Evolutionary conservation across 1,140 invertebrate species (phyloP), one percentile per base, ranked within the genome.

Genomic region (Panulirus ornatus): DNA sequence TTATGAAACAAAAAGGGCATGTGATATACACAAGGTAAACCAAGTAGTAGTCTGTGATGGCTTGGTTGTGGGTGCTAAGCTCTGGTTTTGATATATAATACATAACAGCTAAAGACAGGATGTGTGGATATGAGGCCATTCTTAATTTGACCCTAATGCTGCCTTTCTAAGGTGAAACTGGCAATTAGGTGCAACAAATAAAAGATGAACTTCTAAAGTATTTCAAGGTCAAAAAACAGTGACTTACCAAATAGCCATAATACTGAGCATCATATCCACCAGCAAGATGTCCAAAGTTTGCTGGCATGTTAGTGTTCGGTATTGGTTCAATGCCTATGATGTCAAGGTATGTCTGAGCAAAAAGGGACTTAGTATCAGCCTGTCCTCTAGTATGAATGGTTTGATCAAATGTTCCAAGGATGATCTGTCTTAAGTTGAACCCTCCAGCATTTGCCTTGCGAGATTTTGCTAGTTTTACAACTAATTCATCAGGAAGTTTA

Each of bases 181-280:
- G 51, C 51, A 9, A 58, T 22, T 11, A 58, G 22, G 9, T 22
- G 9, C 9, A n/a, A n/a, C n/a, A n/a, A n/a, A n/a, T n/a, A n/a
- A n/a, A n/a, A n/a, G n/a, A n/a, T n/a, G n/a, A n/a, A n/a, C n/a
- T n/a, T n/a, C n/a, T n/a, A n/a, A 9, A 70, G 22, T 9, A 70
- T 3, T 1, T 9, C 9, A 9, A 70, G n/a, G 36, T 2, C 16
- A 30, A 30, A 27, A 70, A 70, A 19, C n/a, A n/a, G n/a, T n/a
- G n/a, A 92, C 93, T 93, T 93, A 95, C 95, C 94, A 95, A 89
- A 91, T 95, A 95, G 75, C 95, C 94, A 93, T 95, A 95, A 92
- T 95, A 95, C 90, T 95, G 94, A 51, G 95, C 95, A 94, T 95
- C 95, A 93, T 95, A 95, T 40, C 95, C 95, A 44, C 94, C 94